These are phyloP conservation scores for Echinops telfairi DNA, from an alignment of 2,113 vertebrate genomes.

Conservation along the genomic window DNA sequence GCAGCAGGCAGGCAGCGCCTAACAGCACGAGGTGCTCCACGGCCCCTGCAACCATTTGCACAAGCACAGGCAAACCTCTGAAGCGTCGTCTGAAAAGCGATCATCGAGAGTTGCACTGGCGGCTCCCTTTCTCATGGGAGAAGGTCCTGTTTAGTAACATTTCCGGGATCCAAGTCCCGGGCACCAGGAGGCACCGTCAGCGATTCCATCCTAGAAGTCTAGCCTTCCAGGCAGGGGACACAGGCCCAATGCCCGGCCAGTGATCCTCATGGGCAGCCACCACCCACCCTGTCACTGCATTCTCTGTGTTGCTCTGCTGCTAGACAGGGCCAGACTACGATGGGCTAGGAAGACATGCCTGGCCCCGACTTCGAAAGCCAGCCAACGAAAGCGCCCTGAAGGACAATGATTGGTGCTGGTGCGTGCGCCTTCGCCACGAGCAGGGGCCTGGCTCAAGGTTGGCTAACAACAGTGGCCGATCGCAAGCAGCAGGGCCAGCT, in stretches of 20 bases:
- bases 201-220: background rate
- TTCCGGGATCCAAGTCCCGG: background rate
- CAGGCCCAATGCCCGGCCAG: background rate
- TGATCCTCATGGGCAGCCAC: background rate
- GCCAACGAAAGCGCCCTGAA: background rate
- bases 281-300: background rate
- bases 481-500: background rate
- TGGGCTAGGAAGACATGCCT: background rate
- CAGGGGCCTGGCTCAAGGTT: background rate
- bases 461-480: background rate
- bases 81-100: background rate
- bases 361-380: background rate
- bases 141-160: background rate
- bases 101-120: background rate
- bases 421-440: background rate
- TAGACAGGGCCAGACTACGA: background rate
- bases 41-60: background rate
- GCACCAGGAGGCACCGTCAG: background rate
- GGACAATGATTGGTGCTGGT: background rate
- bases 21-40: rapidly evolving
- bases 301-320: background rate
- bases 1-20: rapidly evolving
- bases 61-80: background rate
- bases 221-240: background rate
- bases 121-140: background rate